Evolutionary conservation across 2,113 vertebrate species (phyloP), one percentile per base, ranked within the genome.

Genomic region (Aspidoscelis tigris): DNA sequence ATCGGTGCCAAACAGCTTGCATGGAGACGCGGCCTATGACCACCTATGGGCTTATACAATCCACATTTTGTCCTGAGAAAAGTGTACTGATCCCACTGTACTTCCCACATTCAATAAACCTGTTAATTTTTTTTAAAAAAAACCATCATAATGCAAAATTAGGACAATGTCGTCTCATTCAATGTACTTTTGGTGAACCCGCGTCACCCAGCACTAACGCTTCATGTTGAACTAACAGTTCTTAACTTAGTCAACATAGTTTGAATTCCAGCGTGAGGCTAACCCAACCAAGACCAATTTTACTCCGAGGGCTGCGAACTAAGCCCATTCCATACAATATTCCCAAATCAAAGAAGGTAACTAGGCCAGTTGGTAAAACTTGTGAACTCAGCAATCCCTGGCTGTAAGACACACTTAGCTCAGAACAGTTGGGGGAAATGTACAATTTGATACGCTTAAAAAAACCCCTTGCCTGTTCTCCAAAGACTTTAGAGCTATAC

Each of bases 171-270:
- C 33, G 39, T 44, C 47, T 58, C 14, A 50, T 78, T 33, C 50
- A 21, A 21, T 24, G 68, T 44, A 78, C 83, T 84, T 39, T 84
- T 33, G 43, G 11, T 78, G 68, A 78, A 47, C 76, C 44, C 68
- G 47, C 22, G 68, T 53, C 65, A 14, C 33, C 3, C 16, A 64
- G 64, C 58, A 64, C 41, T 44, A 9, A 78, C 58, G 18, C 58
- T 16, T 16, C 14, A 4, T n/a, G 43, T 78, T 84, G 33, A 79
- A 44, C 50, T 84, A 84, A 84, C 58, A 78, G 26, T 64, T 65
- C 55, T 84, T 55, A 72, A 50, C 73, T 84, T 64, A 66, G 33
- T 83, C 73, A 65, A 72, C 55, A 47, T 72, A 72, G 41, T 65
- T 78, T 78, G 71, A 33, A 21, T 84, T 33, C 68, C 43, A 84